Conservation (phyloP, 2,888 invertebrate genomes). For the Myopa tessellatipennis region DNA sequence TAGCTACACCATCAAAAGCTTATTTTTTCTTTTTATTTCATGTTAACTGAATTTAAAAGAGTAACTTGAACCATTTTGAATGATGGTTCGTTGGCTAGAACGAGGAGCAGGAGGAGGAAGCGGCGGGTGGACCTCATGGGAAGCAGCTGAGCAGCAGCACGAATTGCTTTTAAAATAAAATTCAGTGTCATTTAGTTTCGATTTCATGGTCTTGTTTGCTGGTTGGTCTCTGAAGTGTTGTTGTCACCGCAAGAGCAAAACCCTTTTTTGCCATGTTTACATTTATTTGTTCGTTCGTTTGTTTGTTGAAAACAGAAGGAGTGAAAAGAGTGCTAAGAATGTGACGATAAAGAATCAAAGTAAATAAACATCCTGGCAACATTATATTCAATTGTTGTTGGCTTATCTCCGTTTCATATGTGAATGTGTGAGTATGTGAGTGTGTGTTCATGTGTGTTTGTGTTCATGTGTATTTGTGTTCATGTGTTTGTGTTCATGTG, state of each 20-base stretch:
- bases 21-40: neutral
- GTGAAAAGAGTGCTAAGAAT: slow-evolving; percentile 1
- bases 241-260: neutral
- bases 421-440: slow-evolving; percentile 13
- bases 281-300: slow-evolving; percentile 19
- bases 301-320: slow-evolving; percentile 21
- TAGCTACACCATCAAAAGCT: slow-evolving; percentile 13
- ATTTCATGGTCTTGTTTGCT: slow-evolving; percentile 21
- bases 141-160: neutral
- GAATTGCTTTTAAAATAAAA: slow-evolving; percentile 16
- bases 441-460: slow-evolving; percentile 1
- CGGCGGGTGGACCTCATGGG: neutral
- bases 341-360: slow-evolving; percentile 34
- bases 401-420: neutral
- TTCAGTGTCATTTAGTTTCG: slow-evolving; percentile 32
- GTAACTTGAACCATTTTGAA: neutral
- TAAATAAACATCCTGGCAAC: slow-evolving; percentile 27
- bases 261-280: neutral
- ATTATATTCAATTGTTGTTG: slow-evolving; percentile 35
- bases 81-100: neutral
- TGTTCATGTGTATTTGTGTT: slow-evolving; percentile 14
- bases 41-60: neutral
- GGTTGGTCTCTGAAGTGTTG: slow-evolving; percentile 11
- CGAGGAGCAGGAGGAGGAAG: neutral
- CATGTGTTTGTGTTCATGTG: neutral